phyloP scores from a whole-genome alignment of 1,140 invertebrate genomes.

The Caenorhabditis brenneri region DNA sequence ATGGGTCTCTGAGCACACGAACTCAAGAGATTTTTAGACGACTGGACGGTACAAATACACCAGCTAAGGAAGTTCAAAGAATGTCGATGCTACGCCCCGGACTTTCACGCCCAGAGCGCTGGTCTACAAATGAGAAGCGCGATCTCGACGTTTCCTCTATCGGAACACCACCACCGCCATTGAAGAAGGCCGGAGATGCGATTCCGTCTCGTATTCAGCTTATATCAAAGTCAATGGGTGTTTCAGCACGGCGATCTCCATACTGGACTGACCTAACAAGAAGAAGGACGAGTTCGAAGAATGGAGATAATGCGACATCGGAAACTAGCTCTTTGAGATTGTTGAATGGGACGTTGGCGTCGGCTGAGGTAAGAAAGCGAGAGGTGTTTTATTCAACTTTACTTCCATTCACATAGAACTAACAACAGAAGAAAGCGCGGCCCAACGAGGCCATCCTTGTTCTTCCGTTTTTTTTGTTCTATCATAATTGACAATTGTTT shows the following conservation, averaged over 20 bases:
- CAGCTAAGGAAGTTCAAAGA: conserved; percentile 43
- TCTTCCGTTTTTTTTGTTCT: neutral
- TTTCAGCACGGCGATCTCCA: neutral
- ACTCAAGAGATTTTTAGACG: conserved; percentile 37
- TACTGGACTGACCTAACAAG: conserved; percentile 16
- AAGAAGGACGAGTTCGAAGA: neutral
- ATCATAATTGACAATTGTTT: neutral
- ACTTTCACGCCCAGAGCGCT: neutral
- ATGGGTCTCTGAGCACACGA: conserved; percentile 20
- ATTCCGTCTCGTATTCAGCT: conserved; percentile 35
- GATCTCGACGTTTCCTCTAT: neutral
- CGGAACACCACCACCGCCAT: neutral
- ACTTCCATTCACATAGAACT: too few relatives aligned
- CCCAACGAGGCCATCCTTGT: too few relatives aligned
- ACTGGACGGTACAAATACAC: conserved; percentile 38
- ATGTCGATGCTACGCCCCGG: conserved; percentile 38
- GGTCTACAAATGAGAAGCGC: neutral
- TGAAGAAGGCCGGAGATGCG: conserved; percentile 2
- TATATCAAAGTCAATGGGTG: neutral
- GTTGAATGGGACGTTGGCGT: neutral
- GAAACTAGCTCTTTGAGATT: neutral
- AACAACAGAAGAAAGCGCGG: too few relatives aligned
- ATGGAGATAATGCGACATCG: neutral
- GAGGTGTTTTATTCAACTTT: too few relatives aligned
- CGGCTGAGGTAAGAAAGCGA: conserved; percentile 16